These are phyloP conservation scores for Pachypeltis micranthus DNA, from an alignment of 1,140 invertebrate species.

Conservation along the genomic window DNA sequence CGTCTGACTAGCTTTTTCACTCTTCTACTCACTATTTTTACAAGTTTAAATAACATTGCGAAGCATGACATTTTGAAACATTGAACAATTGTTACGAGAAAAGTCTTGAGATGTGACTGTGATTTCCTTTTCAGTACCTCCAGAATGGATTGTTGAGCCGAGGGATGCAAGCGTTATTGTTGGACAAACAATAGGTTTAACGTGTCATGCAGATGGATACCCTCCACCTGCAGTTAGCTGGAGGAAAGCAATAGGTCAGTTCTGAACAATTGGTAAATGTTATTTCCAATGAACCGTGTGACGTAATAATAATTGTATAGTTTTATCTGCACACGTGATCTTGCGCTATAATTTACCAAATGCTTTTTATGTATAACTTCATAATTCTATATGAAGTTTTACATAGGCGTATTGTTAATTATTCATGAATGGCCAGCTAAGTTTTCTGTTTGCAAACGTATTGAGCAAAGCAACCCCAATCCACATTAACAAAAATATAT, in stretches of 20 bases:
- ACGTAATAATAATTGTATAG: not conserved
- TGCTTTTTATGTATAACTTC: not conserved
- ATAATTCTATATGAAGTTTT: not conserved
- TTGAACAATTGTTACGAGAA: no score
- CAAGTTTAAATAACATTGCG: no score
- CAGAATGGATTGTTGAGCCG: constrained; percentile 42
- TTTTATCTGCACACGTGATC: not conserved
- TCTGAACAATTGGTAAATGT: not conserved
- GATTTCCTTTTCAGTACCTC: constrained; percentile 44
- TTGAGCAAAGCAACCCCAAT: no score
- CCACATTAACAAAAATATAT: no score
- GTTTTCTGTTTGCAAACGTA: no score
- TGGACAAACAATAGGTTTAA: constrained; percentile 16
- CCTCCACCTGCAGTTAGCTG: constrained; percentile 40
- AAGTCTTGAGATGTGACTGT: no score
- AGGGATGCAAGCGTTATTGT: constrained; percentile 35
- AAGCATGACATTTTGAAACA: no score
- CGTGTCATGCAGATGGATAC: constrained; percentile 39
- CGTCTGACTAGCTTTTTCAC: no score
- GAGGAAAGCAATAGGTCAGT: constrained; percentile 27
- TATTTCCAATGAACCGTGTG: not conserved
- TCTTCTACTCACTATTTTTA: no score
- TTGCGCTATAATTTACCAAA: not conserved
- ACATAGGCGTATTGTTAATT: not conserved
- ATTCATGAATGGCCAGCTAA: not conserved